These are phyloP conservation scores for Leucoraja erinaceus DNA, from an alignment of 2,113 vertebrate species.

Conservation along the genomic window DNA sequence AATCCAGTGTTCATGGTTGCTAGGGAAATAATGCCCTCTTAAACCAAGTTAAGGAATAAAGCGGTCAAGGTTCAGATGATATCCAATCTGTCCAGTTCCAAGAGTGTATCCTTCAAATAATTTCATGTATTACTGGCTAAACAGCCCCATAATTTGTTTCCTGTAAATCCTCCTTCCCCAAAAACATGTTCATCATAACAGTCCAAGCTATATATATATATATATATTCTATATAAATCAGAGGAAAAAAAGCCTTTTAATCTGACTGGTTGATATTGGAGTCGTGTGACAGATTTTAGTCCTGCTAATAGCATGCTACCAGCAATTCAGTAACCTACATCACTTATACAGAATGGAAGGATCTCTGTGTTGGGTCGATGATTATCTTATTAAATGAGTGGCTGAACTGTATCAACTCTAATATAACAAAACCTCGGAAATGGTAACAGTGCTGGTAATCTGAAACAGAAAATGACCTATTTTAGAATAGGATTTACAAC, in stretches of 20 bases:
- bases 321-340: slow-evolving; percentile 14
- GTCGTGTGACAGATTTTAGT: slow-evolving; percentile 3
- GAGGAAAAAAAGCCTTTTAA: neutral
- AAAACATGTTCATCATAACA: neutral
- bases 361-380: neutral
- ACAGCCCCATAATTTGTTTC: neutral
- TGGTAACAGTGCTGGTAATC: neutral
- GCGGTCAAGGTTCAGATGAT: neutral
- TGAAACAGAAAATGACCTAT: neutral
- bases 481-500: slow-evolving; percentile 17
- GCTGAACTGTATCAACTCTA: slow-evolving; percentile 5
- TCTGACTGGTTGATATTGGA: neutral
- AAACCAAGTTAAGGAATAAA: neutral
- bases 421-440: neutral
- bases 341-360: neutral
- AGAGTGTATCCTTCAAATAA: neutral
- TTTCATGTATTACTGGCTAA: neutral
- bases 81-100: neutral
- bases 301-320: neutral
- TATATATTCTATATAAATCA: neutral
- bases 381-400: slow-evolving; percentile 30
- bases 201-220: neutral
- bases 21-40: neutral
- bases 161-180: neutral
- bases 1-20: neutral